Evolutionary conservation across 2,113 vertebrate genomes (phyloP).

Genomic region (Hippocampus guttulatus): DNA sequence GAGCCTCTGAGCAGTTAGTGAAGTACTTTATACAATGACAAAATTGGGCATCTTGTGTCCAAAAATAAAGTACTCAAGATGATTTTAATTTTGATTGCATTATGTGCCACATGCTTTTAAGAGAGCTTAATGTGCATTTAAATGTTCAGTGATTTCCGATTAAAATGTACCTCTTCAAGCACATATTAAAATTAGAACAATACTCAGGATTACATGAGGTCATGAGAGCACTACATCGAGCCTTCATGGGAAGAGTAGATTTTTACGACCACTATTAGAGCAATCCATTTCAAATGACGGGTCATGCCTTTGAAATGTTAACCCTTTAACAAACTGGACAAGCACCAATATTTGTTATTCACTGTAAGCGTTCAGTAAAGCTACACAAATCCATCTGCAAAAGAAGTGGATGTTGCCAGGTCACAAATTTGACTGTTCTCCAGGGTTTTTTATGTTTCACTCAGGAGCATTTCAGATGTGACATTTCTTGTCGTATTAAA

Average conservation of each 20-base stretch:
- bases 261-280: background rate
- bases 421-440: no score
- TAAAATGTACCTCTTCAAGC: background rate
- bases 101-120: background rate
- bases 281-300: no score
- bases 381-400: no score
- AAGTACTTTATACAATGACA: background rate
- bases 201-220: background rate
- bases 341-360: no score
- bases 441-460: no score
- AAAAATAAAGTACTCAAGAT: constrained; percentile 10
- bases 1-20: constrained; percentile 4
- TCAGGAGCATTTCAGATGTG: no score
- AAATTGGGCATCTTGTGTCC: background rate
- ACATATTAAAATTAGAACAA: background rate
- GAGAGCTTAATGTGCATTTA: constrained; percentile 5
- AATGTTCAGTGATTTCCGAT: background rate
- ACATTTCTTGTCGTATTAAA: background rate
- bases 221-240: constrained; percentile 12
- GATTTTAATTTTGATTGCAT: constrained; percentile 21
- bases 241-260: background rate
- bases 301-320: background rate
- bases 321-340: background rate
- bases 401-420: no score
- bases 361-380: no score